Conservation (phyloP, 2,113 vertebrate genomes). For the Proterorhinus semilunaris region DNA sequence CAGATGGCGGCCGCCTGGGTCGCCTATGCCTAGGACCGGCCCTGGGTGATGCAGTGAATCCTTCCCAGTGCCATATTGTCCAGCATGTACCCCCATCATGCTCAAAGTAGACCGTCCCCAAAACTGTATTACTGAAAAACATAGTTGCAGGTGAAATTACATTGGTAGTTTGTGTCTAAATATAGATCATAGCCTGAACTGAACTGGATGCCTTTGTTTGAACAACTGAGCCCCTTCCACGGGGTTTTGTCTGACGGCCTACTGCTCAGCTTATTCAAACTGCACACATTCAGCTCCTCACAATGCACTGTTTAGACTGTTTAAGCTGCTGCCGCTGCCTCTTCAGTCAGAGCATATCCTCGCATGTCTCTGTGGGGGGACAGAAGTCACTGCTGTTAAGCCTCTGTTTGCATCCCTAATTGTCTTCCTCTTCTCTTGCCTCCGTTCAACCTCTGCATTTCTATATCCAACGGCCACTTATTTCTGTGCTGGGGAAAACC, state of each 20-base stretch:
- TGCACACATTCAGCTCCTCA: background rate
- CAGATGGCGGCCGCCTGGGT: no score
- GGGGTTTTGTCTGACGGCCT: background rate
- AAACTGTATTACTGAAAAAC: background rate
- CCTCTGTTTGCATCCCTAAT: slow-evolving; percentile 30
- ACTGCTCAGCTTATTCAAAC: slow-evolving; percentile 12
- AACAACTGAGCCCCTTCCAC: background rate
- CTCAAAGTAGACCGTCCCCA: background rate
- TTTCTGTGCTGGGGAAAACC: slow-evolving; percentile 23
- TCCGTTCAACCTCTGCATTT: slow-evolving; percentile 23
- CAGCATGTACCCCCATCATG: background rate
- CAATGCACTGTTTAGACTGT: slow-evolving; percentile 19
- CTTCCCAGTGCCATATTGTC: slow-evolving; percentile 30
- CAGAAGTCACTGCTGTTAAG: slow-evolving; percentile 44
- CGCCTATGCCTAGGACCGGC: no score
- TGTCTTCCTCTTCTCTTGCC: slow-evolving; percentile 21
- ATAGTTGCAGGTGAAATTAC: background rate
- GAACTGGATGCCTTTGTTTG: background rate
- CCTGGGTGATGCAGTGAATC: background rate
- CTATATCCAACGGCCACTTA: slow-evolving; percentile 40
- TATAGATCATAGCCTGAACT: background rate
- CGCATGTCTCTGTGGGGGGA: slow-evolving; percentile 26
- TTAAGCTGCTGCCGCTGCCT: slow-evolving; percentile 23
- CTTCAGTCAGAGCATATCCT: slow-evolving; percentile 45
- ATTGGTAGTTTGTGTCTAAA: background rate